Base-by-base conservation (phyloP, 1,140 invertebrate genomes). In the Pentalonia nigronervosa region DNA sequence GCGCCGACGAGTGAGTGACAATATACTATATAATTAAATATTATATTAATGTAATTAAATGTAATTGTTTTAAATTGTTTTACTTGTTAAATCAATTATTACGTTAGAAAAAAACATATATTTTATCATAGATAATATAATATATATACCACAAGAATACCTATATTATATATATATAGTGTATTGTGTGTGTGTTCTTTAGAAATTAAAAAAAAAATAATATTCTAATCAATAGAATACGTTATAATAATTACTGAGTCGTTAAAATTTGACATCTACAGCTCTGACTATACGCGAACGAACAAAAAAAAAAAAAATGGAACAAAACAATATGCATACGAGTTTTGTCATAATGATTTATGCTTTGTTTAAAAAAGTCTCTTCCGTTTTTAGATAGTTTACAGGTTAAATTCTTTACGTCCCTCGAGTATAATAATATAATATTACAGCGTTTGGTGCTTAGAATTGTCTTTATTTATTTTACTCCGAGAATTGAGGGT, bases 1-100 rank as follows among this genome's bases (percentile, higher is more conserved):
- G 87, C 47, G 89, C 56, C 34, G 67, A 90, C 45, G 89, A 89
- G 93, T 93, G 89, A 93, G 93, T 83, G 36, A 48, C 30, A 87
- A 47, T 86, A 41, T 36, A 81, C 23, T 53, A 21, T 53, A 23
- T 23, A 53, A 53, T 21, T 25, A 45, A 84, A 45, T 41, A 45
- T 25, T 7, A 84, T 84, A 84, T 84, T 7, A 36, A 36, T 2
- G 34, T 36, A 23, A 21, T 36, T n/a, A n/a, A 76, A n/a, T 76
- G 17, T n/a, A 76, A 76, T 76, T 76, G 60, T 76, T 14, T 76
- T 17, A n/a, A 76, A 41, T 41, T 41, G 41, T 41, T 41, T 76
- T 17, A 30, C 41, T 41, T 67, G 30, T 76, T 17, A 76, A n/a
- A n/a, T n/a, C 60, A n/a, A 76, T 76, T 6, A 14, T 53, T 53